Evolutionary conservation across 2,113 vertebrate genomes (phyloP), one percentile per base, ranked within the genome.

Genomic region (Ophthalmolycus amberensis): DNA sequence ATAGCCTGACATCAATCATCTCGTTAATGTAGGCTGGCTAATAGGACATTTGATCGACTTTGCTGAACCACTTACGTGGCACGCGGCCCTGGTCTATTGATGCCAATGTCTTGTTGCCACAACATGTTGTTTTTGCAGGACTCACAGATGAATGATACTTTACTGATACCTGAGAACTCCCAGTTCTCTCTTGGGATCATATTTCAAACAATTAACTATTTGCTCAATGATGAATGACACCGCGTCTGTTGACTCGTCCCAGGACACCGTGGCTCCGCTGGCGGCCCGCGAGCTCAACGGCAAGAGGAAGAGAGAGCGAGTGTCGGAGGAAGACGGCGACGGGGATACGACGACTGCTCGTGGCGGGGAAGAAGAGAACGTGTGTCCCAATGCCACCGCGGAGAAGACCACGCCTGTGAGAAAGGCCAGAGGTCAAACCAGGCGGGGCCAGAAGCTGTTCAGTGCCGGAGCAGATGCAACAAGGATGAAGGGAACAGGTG

Each of bases 261-360:
- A 95, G 94, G 81, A 90, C 68, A 67, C 71, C 0, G n/a, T 16
- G 4, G 85, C 79, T 25, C 88, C 78, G 0, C 77, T 75, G 0
- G 32, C 72, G 12, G 71, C 86, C 32, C 83, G 68, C 20, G 89
- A 91, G 56, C 74, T 78, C 29, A 82, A 79, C 3, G 75, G 91
- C 29, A 95, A 95, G 80, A 92, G 93, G 86, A 96, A 95, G 84
- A 83, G 95, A 52, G 84, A 59, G 22, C 71, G 6, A 1, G 9
- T 7, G 1, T 27, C 38, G 0, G 67, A 66, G 58, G 83, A 60
- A 37, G 75, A 76, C 2, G 4, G 16, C 0, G 76, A 25, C 10
- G 73, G 83, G 81, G 67, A 72, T 67, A 70, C 70, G 71, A 15
- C 10, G 68, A 15, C 22, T 0, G 69, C 71, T 58, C 32, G 32